Base-by-base conservation (phyloP, 2,113 vertebrate genomes). In the Rhegmatorhina hoffmannsi region DNA sequence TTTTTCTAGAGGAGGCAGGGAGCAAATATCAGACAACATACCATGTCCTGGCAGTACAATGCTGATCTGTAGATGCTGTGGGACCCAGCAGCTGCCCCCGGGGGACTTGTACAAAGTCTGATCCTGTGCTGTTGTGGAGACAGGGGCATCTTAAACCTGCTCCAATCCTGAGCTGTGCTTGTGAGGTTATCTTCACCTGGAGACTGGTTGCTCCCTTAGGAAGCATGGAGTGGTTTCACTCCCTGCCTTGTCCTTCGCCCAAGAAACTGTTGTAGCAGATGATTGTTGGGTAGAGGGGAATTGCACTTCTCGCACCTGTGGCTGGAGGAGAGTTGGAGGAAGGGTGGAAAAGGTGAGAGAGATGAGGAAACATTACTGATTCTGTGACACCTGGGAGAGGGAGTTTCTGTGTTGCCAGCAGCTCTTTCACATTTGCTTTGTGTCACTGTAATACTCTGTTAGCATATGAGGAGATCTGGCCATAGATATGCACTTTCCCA, bases 41-140 rank as follows among this genome's bases (percentile, higher is more conserved):
- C 40, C 64, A 40, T 2, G 8, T 21, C 64, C 73, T 55, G 52
- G 47, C 47, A 50, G 13, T 47, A 2, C 8, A 15, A 2, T 34
- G 76, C 76, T 62, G 55, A 52, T 49, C 49, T 44, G 3, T 1
- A 4, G 13, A 7, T 31, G 66, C 46, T 24, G 25, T 29, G 36
- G 63, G 73, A 77, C 56, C 84, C 59, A 36, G 47, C 76, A 63
- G 60, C 74, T 6, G 7, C 46, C 85, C 44, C 56, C 31, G 11
- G 6, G 11, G 6, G 47, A n/a, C 55, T 21, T 50, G 31, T 29
- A 21, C 21, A 38, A 38, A 10, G 28, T 67, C 23, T 0, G 0
- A 3, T 33, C 23, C 33, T 15, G 26, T 75, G 85, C 52, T 70
- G 15, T 33, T 63, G 82, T 28, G 31, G 52, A 31, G 31, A 9